Conservation (phyloP, 2,797 vertebrate species). For the Strix occidentalis region DNA sequence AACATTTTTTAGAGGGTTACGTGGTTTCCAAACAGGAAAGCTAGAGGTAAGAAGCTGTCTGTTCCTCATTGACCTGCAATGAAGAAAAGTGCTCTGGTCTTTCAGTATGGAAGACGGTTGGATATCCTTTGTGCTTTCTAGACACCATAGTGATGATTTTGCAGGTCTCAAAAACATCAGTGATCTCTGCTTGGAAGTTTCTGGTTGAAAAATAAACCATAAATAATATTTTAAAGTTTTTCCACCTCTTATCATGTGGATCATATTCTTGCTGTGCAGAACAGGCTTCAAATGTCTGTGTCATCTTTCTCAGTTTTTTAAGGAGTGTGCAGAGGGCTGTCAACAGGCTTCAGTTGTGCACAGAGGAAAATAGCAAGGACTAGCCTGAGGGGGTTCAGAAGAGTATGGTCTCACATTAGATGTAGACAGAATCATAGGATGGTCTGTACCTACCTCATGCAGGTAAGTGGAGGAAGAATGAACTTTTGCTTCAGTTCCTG, state of each 20-base stretch:
- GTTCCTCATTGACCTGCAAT: background rate
- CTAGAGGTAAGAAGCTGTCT: background rate
- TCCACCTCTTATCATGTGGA: background rate
- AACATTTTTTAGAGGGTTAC: background rate
- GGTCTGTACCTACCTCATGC: background rate
- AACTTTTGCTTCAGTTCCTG: background rate
- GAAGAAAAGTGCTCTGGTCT: background rate
- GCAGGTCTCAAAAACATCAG: background rate
- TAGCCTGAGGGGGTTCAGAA: background rate
- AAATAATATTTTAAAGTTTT: background rate
- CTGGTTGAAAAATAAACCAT: background rate
- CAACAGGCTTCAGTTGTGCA: background rate
- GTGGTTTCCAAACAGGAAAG: background rate
- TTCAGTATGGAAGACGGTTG: background rate
- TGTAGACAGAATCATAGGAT: background rate
- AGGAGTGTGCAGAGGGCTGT: background rate
- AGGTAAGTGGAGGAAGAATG: background rate
- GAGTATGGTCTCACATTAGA: background rate
- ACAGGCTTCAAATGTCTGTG: background rate
- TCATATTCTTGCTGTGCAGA: background rate
- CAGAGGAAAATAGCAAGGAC: background rate
- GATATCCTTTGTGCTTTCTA: background rate
- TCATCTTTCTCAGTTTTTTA: background rate
- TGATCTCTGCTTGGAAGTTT: background rate
- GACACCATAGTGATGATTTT: background rate